Percentiles rank a stretch among this genome's conserved stretches.
Evolutionary conservation across 2,113 vertebrate species (phyloP).

Genomic region (Pseudorasbora parva): DNA sequence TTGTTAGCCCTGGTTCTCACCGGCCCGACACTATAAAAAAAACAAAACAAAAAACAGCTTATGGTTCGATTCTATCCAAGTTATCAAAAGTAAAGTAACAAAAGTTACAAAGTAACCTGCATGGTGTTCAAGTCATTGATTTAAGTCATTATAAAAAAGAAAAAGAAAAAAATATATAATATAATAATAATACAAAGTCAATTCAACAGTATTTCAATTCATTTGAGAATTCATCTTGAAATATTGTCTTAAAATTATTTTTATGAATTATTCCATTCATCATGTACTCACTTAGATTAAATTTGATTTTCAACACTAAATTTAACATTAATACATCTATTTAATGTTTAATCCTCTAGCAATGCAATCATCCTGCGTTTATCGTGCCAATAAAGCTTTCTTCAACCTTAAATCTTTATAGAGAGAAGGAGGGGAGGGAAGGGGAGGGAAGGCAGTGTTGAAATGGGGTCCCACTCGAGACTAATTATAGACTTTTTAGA

Average conservation of each 20-base stretch:
- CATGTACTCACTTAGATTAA: background rate
- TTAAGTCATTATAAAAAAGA: no score
- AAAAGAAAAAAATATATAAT: background rate
- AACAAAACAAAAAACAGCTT: no score
- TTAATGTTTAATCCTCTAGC: background rate
- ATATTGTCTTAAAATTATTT: background rate
- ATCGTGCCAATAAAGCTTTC: background rate
- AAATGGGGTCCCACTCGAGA: constrained; percentile 43
- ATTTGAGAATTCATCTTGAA: background rate
- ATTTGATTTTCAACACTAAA: background rate
- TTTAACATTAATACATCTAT: background rate
- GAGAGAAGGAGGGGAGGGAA: background rate
- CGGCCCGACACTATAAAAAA: no score
- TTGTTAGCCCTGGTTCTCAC: no score
- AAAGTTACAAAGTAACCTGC: no score
- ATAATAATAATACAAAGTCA: no score
- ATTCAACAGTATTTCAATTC: background rate
- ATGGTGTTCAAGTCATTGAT: no score
- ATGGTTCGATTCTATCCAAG: background rate
- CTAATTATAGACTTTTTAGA: constrained; percentile 52
- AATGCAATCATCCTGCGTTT: background rate
- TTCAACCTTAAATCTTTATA: background rate
- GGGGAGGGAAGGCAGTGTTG: background rate
- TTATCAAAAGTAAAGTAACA: no score
- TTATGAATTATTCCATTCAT: background rate